phyloP scores from a whole-genome alignment of 2,113 vertebrate species.

The Paramormyrops kingsleyae region DNA sequence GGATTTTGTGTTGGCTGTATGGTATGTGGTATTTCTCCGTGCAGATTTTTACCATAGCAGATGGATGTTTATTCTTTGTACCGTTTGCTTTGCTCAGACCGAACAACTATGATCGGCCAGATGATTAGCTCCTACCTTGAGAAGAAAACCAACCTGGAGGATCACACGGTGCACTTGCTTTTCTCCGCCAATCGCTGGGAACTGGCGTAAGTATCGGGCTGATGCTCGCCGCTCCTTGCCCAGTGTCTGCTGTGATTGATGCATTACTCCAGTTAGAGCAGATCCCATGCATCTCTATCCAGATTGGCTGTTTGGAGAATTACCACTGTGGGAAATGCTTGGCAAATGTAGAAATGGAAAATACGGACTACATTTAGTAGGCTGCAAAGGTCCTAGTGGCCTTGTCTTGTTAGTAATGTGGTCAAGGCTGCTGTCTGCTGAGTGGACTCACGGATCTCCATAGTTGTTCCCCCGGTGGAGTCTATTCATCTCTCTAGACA shows the following conservation, averaged over 20 bases:
- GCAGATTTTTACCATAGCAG: neutral
- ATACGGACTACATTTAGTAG: neutral
- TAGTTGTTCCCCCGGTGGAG: neutral
- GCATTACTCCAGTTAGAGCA: neutral
- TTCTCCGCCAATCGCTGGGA: conserved; percentile 98
- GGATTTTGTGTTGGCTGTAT: neutral
- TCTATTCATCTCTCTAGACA: neutral
- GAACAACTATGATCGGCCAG: conserved; percentile 79
- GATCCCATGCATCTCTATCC: neutral
- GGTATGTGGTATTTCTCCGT: too few relatives aligned
- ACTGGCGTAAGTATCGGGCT: conserved; percentile 60
- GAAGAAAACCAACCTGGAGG: conserved; percentile 79
- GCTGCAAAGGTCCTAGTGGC: neutral
- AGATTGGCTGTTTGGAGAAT: neutral
- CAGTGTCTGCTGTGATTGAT: neutral
- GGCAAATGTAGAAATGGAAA: neutral
- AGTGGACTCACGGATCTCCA: neutral
- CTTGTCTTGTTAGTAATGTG: neutral
- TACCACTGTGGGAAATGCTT: neutral
- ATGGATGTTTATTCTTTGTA: neutral
- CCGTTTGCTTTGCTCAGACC: conserved; percentile 56
- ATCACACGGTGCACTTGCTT: conserved; percentile 84
- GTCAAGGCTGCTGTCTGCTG: neutral
- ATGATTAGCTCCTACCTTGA: conserved; percentile 80
- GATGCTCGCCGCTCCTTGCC: neutral